Conservation (phyloP, 2,113 vertebrate species). For the Sebastes schlegelii region DNA sequence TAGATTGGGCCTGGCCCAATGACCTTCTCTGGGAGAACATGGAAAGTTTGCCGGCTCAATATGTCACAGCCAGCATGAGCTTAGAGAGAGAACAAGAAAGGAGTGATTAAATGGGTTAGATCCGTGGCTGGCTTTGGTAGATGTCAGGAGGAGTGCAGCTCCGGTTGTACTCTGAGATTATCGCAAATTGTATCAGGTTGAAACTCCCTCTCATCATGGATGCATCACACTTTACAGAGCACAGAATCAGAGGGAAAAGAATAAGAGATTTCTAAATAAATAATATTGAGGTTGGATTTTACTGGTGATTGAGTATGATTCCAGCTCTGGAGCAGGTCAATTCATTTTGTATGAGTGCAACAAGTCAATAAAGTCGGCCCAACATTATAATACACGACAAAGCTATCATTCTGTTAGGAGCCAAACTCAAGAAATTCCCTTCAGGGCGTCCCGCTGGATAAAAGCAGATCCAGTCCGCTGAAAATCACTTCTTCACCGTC, state of each 20-base stretch:
- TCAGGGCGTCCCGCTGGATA: conserved; percentile 34
- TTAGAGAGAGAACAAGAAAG: conserved; percentile 70
- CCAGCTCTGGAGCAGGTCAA: not conserved
- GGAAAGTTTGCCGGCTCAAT: conserved; percentile 80
- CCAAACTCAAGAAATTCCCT: conserved; percentile 24
- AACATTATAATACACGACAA: conserved; percentile 16
- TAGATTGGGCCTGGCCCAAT: conserved; percentile 80
- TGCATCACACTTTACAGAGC: conserved; percentile 29
- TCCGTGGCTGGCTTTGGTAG: conserved; percentile 56
- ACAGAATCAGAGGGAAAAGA: not conserved
- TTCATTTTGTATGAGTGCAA: conserved; percentile 11
- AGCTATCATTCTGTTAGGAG: conserved; percentile 38
- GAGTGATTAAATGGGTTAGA: conserved; percentile 71
- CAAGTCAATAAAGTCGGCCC: conserved; percentile 40
- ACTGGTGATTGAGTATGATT: conserved; percentile 9
- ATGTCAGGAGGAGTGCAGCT: conserved; percentile 57
- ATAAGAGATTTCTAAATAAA: not conserved
- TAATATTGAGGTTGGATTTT: not conserved
- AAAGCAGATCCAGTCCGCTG: conserved; percentile 48
- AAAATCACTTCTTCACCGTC: conserved; percentile 54
- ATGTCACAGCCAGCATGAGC: conserved; percentile 71
- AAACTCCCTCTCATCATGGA: conserved; percentile 28
- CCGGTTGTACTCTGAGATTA: conserved; percentile 59
- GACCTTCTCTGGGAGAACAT: conserved; percentile 81
- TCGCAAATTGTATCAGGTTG: conserved; percentile 45